These are phyloP conservation scores for Podarcis muralis DNA, from an alignment of 2,113 vertebrate genomes.

Conservation along the genomic window DNA sequence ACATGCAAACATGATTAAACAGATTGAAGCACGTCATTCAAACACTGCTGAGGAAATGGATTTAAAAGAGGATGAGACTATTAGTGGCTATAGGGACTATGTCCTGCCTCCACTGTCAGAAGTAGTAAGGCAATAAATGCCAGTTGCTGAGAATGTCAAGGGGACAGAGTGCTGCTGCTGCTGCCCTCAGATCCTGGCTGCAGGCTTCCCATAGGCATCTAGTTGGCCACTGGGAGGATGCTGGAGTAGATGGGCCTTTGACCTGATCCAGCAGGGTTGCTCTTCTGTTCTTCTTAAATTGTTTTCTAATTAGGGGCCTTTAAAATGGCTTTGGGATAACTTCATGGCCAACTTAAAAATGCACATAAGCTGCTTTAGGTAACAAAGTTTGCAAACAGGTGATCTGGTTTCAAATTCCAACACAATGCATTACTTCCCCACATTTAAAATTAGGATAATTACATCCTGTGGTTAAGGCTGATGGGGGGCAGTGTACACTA, in stretches of 20 bases:
- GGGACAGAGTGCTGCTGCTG: too few species aligned
- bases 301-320: not conserved
- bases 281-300: not conserved
- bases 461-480: not conserved
- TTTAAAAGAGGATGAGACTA: too few species aligned
- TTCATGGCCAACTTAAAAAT: not conserved
- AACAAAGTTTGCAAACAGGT: not conserved
- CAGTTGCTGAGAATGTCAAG: too few species aligned
- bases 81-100: too few species aligned
- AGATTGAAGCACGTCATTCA: not conserved
- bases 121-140: too few species aligned
- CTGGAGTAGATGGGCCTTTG: too few species aligned
- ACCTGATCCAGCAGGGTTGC: too few species aligned
- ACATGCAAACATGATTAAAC: too few species aligned
- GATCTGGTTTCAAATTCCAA: not conserved
- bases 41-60: not conserved
- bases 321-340: not conserved
- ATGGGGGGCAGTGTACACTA: not conserved
- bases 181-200: too few species aligned
- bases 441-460: not conserved
- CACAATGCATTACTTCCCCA: not conserved
- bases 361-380: not conserved
- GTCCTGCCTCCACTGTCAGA: too few species aligned
- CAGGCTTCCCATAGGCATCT: too few species aligned
- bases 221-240: too few species aligned